Conservation (phyloP, 2,113 vertebrate species). For the Canis aureus region DNA sequence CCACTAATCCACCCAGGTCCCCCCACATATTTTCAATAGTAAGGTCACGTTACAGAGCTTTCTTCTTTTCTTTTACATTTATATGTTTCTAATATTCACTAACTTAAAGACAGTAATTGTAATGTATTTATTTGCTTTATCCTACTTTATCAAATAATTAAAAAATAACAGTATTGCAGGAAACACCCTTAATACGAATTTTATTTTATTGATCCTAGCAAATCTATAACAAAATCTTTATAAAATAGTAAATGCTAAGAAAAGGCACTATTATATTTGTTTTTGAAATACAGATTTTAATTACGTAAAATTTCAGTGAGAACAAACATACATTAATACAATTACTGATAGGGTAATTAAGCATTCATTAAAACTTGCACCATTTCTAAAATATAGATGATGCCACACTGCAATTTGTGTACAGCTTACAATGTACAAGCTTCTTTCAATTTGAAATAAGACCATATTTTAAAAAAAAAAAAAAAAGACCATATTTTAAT, state of each 20-base stretch:
- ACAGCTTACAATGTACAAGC: background rate
- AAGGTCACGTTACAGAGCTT: background rate
- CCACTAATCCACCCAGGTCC: too few relatives aligned
- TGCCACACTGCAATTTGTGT: background rate
- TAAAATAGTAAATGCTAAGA: background rate
- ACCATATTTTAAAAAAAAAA: background rate
- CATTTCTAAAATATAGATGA: background rate
- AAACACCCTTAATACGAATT: background rate
- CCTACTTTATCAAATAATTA: background rate
- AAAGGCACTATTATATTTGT: background rate
- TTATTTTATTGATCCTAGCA: background rate
- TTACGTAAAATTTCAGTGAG: constrained; percentile 19
- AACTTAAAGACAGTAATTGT: background rate
- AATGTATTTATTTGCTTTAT: constrained; percentile 36
- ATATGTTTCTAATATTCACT: background rate
- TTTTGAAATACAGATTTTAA: background rate
- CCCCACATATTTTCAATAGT: background rate
- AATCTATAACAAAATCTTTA: background rate
- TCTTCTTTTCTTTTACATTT: background rate
- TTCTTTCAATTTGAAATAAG: background rate
- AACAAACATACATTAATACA: background rate
- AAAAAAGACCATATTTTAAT: background rate
- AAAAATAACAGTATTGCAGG: background rate
- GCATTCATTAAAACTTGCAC: background rate
- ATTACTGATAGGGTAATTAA: background rate